Conservation (phyloP, 2,888 invertebrate species). For the Dexiosoma caninum region DNA sequence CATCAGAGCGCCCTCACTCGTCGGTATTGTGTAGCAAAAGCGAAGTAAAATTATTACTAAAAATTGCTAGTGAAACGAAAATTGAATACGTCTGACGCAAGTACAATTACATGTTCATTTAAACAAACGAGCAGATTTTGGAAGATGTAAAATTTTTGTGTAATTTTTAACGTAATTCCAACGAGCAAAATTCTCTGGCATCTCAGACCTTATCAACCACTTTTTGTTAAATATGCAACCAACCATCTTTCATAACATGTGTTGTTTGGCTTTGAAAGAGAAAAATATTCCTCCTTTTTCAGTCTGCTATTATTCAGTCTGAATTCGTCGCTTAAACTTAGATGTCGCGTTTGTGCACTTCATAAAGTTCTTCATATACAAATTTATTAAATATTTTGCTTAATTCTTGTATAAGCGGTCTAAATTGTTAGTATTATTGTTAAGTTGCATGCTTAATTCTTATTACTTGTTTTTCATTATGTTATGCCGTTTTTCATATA, state of each 20-base stretch:
- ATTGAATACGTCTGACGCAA: too few relatives aligned
- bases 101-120: too few relatives aligned
- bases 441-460: background rate
- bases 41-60: too few relatives aligned
- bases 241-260: conserved; percentile 41
- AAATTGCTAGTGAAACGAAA: too few relatives aligned
- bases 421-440: conserved; percentile 16
- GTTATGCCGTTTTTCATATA: background rate
- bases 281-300: conserved; percentile 28
- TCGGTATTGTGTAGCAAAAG: too few relatives aligned
- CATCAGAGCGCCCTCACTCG: too few relatives aligned
- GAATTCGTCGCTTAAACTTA: conserved; percentile 39
- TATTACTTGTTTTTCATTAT: background rate
- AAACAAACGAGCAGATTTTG: too few relatives aligned
- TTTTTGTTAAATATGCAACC: conserved; percentile 22
- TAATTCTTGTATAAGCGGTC: conserved; percentile 20
- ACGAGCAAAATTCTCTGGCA: conserved; percentile 15
- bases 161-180: background rate
- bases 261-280: conserved; percentile 33
- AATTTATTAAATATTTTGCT: conserved; percentile 22
- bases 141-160: background rate
- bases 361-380: background rate
- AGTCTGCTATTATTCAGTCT: conserved; percentile 36
- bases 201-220: conserved; percentile 17
- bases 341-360: conserved; percentile 26